Evolutionary conservation across 1,140 invertebrate genomes (phyloP).

Genomic region (Drosophila ercepeae): DNA sequence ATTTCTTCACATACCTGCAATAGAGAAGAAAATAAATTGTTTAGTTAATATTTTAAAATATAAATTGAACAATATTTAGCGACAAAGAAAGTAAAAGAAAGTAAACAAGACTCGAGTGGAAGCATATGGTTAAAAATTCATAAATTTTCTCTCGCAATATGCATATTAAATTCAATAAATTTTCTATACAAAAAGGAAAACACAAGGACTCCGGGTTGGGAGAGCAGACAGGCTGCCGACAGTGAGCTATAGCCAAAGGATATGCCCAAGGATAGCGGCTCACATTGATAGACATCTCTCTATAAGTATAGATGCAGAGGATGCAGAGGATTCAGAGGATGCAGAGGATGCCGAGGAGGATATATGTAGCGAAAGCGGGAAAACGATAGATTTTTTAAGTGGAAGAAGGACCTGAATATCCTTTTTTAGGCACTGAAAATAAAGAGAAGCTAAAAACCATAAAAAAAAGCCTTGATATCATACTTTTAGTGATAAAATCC

Average conservation of each 20-base stretch:
- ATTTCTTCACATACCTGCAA: conserved; percentile 47
- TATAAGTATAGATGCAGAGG: too few relatives aligned
- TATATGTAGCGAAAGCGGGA: conserved; percentile 9
- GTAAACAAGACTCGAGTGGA: conserved; percentile 7
- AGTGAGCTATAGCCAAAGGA: conserved; percentile 51
- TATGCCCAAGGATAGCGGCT: conserved; percentile 51
- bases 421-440: background rate
- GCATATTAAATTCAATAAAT: conserved; percentile 82
- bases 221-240: conserved; percentile 49
- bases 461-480: too few relatives aligned
- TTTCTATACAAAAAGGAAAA: conserved; percentile 28
- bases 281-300: conserved; percentile 54
- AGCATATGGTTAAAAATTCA: conserved; percentile 53
- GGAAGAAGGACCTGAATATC: background rate
- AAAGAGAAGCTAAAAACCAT: background rate
- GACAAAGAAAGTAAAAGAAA: conserved; percentile 44
- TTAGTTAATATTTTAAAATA: conserved; percentile 8
- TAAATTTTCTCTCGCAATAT: conserved; percentile 71
- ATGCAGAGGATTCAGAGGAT: too few relatives aligned
- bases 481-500: too few relatives aligned
- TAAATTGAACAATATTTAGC: conserved; percentile 57
- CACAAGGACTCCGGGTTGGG: conserved; percentile 1
- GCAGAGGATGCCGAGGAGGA: too few relatives aligned
- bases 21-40: conserved; percentile 8
- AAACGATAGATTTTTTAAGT: conserved; percentile 31